A percentile compares a stretch with the other conserved stretches of the same genome.
Conservation (phyloP, 2,797 vertebrate genomes). For the Gadopsis bispinosus region DNA sequence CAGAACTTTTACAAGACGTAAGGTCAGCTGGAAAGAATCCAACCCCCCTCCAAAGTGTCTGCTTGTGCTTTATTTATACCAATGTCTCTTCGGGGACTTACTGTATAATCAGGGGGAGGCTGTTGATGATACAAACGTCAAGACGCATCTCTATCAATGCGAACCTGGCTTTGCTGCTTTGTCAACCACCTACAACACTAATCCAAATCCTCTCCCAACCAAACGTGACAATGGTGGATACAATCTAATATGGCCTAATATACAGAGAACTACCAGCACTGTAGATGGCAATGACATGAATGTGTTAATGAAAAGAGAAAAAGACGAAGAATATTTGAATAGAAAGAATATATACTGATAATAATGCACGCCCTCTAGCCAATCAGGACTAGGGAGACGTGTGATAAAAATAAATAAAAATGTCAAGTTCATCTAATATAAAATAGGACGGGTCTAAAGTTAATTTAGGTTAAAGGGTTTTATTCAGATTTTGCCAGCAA, state of each 20-base stretch:
- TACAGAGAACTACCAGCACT: not conserved
- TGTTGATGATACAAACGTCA: constrained; percentile 64
- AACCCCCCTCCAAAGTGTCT: constrained; percentile 7
- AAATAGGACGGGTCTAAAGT: constrained; percentile 11
- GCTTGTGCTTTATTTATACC: constrained; percentile 51
- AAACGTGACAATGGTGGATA: constrained; percentile 16
- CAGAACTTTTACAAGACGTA: constrained; percentile 30
- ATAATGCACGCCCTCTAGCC: not conserved
- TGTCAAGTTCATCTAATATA: not conserved
- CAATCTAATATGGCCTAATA: not conserved
- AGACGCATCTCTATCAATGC: constrained; percentile 45
- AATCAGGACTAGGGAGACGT: not conserved
- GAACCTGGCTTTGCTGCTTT: constrained; percentile 40
- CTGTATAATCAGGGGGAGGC: constrained; percentile 51
- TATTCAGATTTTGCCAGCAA: constrained; percentile 16
- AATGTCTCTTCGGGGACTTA: constrained; percentile 43
- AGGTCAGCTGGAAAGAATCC: constrained; percentile 31
- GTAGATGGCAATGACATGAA: no score
- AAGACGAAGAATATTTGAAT: no score
- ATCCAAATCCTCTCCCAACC: constrained; percentile 17
- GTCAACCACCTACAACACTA: constrained; percentile 37
- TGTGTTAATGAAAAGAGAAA: no score
- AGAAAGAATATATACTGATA: not conserved
- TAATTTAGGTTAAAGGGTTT: constrained; percentile 12
- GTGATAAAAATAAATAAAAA: not conserved